A percentile compares a stretch with the other conserved stretches of the same genome.
Conservation (phyloP, 35 echinoderm and acorn worm species). For the Acanthaster planci region DNA sequence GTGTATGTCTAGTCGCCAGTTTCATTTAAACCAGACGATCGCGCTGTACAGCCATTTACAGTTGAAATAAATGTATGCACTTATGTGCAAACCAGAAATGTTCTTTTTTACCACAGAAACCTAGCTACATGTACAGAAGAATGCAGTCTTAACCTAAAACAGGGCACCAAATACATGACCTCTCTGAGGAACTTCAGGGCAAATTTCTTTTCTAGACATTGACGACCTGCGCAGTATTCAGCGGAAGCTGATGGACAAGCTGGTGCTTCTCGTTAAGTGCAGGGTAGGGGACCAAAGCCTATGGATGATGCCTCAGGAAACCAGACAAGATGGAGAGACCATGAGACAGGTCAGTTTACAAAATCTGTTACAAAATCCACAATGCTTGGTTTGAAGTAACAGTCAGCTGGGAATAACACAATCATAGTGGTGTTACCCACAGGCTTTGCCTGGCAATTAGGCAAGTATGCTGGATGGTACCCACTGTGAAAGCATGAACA, state of each 20-base stretch:
- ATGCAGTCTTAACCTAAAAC: no score
- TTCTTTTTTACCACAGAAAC: no score
- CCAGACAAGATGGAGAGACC: slow-evolving; percentile 75
- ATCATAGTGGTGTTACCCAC: neutral
- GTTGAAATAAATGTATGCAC: no score
- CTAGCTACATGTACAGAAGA: no score
- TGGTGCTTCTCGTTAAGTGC: slow-evolving; percentile 70
- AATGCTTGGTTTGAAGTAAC: neutral
- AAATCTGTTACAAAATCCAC: neutral
- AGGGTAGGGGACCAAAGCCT: slow-evolving; percentile 63
- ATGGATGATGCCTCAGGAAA: slow-evolving; percentile 84
- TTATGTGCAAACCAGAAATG: no score
- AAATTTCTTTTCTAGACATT: slow-evolving; percentile 56
- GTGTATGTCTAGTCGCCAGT: no score
- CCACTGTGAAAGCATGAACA: no score
- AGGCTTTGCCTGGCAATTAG: neutral
- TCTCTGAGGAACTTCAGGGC: neutral
- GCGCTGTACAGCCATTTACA: no score
- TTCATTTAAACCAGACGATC: no score
- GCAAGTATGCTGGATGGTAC: no score
- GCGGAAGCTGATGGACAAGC: slow-evolving; percentile 74
- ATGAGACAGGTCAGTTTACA: slow-evolving; percentile 71
- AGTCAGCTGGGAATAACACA: neutral
- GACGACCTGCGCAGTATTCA: slow-evolving; percentile 68
- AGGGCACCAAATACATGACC: no score